Conservation (phyloP, 23 tunicate species). For the Halocynthia aurantium region DNA sequence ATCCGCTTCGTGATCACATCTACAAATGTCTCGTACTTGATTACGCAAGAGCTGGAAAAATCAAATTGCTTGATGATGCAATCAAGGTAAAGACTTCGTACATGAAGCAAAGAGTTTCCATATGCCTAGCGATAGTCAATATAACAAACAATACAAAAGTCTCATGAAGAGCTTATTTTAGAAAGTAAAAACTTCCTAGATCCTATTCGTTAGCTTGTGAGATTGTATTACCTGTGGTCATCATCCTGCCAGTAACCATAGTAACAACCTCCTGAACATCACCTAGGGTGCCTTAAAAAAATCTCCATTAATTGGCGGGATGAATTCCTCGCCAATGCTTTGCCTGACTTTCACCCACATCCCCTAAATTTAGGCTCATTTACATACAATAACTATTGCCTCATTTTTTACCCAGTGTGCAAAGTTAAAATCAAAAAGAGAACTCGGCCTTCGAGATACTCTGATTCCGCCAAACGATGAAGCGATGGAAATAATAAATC, state of each 20-base stretch:
- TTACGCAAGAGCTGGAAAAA: slow-evolving; percentile 64
- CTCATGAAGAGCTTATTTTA: too few relatives aligned
- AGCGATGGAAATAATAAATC: slow-evolving; percentile 41
- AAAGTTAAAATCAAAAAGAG: slow-evolving; percentile 43
- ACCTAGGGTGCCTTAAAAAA: too few relatives aligned
- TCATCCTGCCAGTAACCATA: too few relatives aligned
- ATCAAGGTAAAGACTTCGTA: slow-evolving; percentile 25
- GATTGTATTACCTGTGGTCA: too few relatives aligned
- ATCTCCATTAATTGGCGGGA: too few relatives aligned
- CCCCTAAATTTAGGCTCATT: not conserved
- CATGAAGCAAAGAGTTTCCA: too few relatives aligned
- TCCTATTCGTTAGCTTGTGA: too few relatives aligned
- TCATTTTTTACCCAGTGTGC: slow-evolving; percentile 28
- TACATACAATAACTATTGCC: not conserved
- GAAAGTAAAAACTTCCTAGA: too few relatives aligned
- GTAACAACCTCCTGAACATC: too few relatives aligned
- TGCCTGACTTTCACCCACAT: not conserved
- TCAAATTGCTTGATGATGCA: slow-evolving; percentile 61
- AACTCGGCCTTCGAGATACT: slow-evolving; percentile 67
- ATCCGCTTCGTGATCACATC: slow-evolving; percentile 65
- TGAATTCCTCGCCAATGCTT: not conserved
- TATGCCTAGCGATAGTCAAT: too few relatives aligned
- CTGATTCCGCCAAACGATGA: slow-evolving; percentile 73
- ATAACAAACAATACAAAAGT: too few relatives aligned
- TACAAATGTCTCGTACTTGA: slow-evolving; percentile 58